Base-by-base conservation (phyloP, 2,888 invertebrate species). In the Scaptomyza flava region DNA sequence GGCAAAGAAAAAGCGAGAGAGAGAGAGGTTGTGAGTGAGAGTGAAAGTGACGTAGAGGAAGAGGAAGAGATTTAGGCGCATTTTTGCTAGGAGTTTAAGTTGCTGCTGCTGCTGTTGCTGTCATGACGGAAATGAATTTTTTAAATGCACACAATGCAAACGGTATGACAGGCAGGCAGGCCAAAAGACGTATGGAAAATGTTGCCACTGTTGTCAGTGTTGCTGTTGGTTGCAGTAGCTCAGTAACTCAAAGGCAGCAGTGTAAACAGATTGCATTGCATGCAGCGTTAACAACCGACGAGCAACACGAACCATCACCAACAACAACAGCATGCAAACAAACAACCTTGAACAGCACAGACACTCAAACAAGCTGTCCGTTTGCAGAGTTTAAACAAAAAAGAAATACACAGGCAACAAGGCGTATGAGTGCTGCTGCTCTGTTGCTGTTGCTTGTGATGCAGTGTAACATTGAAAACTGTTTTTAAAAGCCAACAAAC, bases 111-210 rank as follows among this genome's bases (percentile, higher is more conserved):
- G 57, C 67, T 77, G 80, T 47, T 78, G 58, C 65, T 85, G 87
- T 70, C 80, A 71, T 51, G 33, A 46, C 72, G 84, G 87, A 84
- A 87, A 84, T 87, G 72, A 77, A 84, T 79, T 79, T 83, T 68
- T 65, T 77, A 73, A 76, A 61, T 61, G 67, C 63, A 64, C 36
- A 60, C 57, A 72, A 36, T 50, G 57, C 42, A 33, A 54, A 50
- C 53, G 57, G 59, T 36, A 42, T 34, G 52, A 48, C 65, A 61
- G 63, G 41, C 62, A 20, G 45, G 20, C 47, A 34, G 31, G 33
- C 31, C n/a, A 33, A 43, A 23, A 14, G 41, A 34, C n/a, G 27
- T 12, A 46, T 38, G 46, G 57, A 68, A 45, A 60, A 56, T 46
- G 48, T 62, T 54, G 45, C 45, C 20, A 23, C 14, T 20, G 33